Base-by-base conservation (phyloP, 2,113 vertebrate species). In the Miniopterus natalensis region DNA sequence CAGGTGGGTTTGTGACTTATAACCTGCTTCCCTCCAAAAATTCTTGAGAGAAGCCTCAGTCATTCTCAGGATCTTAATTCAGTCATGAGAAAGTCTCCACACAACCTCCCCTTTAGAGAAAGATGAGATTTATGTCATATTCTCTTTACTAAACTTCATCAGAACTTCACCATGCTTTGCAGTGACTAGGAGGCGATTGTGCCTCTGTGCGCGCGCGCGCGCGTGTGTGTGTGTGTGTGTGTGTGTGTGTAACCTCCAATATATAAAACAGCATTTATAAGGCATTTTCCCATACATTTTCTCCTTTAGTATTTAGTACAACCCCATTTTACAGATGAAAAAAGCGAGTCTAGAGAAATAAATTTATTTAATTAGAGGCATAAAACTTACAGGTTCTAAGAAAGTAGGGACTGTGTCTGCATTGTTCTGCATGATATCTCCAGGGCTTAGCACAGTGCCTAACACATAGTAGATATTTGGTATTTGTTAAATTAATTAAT, bases 401-500 rank as follows among this genome's bases (percentile, higher is more conserved):
- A 84, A 84, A 83, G 17, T 31, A 92, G n/a, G 88, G 27, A 57
- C 12, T 18, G 0, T 36, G 9, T 85, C 79, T 74, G 5, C 40
- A 20, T 40, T 18, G 13, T 45, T 75, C 59, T 85, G 40, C 13
- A 84, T 29, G 49, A 13, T 55, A 45, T 88, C 21, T 77, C 55
- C 25, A 61, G 61, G 75, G 17, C 55, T 49, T 61, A 74, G 21
- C 29, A 68, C n/a, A 36, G 21, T 61, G 57, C 55, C 70, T 85
- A n/a, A 53, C 42, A 88, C 23, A 25, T 18, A 55, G 23, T 68
- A 15, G 23, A 74, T 70, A 78, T 29, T 75, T 51, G 45, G 13
- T 93, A 45, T 55, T 85, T 96, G 36, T n/a, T 66, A 31, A 91
- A 71, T 90, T 79, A 68, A 83, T 55, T 71, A 49, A 88, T 25